Evolutionary conservation across 30 jellyfish, hydroid and myxozoan species (phyloP).

Genomic region (Aurelia coerulea): DNA sequence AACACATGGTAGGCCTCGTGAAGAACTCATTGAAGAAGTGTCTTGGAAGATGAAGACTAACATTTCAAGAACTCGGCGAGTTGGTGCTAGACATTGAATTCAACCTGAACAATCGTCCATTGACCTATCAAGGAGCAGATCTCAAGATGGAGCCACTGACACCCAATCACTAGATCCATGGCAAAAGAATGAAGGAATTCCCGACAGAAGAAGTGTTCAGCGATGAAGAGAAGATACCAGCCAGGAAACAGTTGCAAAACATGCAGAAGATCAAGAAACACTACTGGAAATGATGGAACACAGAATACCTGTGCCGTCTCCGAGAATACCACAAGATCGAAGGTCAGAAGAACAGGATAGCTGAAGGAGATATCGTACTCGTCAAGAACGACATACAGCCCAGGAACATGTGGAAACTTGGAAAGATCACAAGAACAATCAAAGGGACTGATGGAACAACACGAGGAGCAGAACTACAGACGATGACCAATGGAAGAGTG

Average conservation of each 20-base stretch:
- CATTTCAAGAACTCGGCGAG: background rate
- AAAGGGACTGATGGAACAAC: constrained; percentile 9
- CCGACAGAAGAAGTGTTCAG: constrained; percentile 19
- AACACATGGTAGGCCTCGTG: constrained; percentile 49
- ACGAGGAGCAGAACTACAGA: constrained; percentile 10
- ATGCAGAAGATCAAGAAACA: constrained; percentile 9
- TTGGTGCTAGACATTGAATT: background rate
- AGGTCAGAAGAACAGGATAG: background rate
- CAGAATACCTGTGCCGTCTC: constrained; percentile 18
- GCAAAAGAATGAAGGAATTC: constrained; percentile 19
- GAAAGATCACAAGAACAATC: constrained; percentile 8
- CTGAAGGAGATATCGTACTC: constrained; percentile 9
- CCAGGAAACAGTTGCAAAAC: background rate
- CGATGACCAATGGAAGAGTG: constrained; percentile 7
- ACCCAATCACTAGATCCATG: constrained; percentile 36
- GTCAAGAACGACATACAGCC: constrained; percentile 15
- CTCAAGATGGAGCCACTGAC: constrained; percentile 19
- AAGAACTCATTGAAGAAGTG: constrained; percentile 32
- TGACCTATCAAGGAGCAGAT: constrained; percentile 24
- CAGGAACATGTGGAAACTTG: constrained; percentile 38
- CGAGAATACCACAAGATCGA: constrained; percentile 25
- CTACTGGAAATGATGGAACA: constrained; percentile 41
- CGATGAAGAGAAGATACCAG: constrained; percentile 27
- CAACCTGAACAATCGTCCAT: constrained; percentile 39
- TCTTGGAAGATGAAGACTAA: constrained; percentile 7